A percentile compares a stretch with the other conserved stretches of the same genome.
phyloP scores from a whole-genome alignment of 2,888 invertebrate species.

The Callosobruchus maculatus region DNA sequence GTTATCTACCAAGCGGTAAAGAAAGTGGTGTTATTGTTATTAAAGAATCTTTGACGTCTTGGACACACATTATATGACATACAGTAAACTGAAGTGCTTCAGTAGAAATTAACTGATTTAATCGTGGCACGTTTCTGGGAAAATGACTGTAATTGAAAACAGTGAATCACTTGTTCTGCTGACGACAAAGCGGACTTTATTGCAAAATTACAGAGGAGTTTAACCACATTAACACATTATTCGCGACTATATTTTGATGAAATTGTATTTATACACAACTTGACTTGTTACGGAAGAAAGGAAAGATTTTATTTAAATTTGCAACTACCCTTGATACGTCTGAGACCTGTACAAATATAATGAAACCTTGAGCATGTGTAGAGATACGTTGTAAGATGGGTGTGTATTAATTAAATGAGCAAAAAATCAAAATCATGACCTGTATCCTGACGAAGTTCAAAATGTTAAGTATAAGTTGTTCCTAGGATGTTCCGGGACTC shows the following conservation, averaged over 20 bases:
- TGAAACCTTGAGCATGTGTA: background rate
- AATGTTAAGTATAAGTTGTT: slow-evolving; percentile 49
- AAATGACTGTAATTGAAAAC: background rate
- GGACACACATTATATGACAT: too few species aligned
- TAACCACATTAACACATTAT: background rate
- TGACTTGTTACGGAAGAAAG: background rate
- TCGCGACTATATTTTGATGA: background rate
- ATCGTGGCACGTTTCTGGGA: background rate
- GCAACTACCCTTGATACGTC: background rate
- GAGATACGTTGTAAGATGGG: slow-evolving; percentile 9
- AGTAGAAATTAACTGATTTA: background rate
- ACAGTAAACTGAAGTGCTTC: background rate
- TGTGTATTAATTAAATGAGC: slow-evolving; percentile 45
- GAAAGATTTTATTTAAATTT: background rate
- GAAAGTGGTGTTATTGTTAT: too few species aligned
- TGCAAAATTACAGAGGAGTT: background rate
- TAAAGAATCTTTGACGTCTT: too few species aligned
- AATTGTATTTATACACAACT: background rate
- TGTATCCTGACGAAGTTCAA: slow-evolving; percentile 43
- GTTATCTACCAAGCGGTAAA: too few species aligned
- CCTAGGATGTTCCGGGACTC: slow-evolving; percentile 48
- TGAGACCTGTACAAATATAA: background rate
- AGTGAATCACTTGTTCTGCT: background rate
- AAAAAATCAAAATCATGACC: slow-evolving; percentile 48
- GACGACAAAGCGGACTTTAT: background rate